Base-by-base conservation (phyloP, 2,113 vertebrate genomes). In the Microcebus lehilahytsara region DNA sequence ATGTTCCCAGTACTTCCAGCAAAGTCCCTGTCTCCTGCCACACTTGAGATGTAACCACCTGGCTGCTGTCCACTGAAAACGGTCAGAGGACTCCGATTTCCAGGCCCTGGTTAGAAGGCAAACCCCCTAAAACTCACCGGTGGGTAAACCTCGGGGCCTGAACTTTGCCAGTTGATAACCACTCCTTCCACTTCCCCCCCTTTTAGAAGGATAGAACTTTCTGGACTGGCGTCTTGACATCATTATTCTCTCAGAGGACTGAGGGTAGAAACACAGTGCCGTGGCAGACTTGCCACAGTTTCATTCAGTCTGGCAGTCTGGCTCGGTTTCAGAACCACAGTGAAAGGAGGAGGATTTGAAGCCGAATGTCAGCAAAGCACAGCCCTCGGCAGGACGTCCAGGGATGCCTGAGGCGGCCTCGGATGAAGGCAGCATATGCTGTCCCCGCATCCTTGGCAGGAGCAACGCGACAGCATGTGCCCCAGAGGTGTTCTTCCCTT, bases 251-350 rank as follows among this genome's bases (percentile, higher is more conserved):
- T 83, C 71, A 53, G 66, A 93, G 85, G 91, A 62, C 92, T 0
- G 42, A 86, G 83, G 78, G 51, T 20, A 42, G 32, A 64, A 87
- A 51, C 93, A 71, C 88, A 66, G 22, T 6, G 60, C 81, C 16
- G 0, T 16, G 69, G 88, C 85, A 87, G 75, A 84, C 56, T 74
- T 74, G 72, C 74, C 84, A 30, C 23, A 22, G 71, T 56, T 78
- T 37, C 84, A 7, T 58, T 96, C 92, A 75, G 92, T 80, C 97
- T 92, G 93, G 40, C 75, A 85, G 60, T 62, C 53, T 85, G 94
- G 75, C 64, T 80, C 37, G 40, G 19, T 92, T 85, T 96, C 96
- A 87, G 46, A 64, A 89, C 40, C n/a, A 42, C 53, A 34, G 69
- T 4, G 40, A 83, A 72, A 91, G 14, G 92, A 72, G 51, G 79